phyloP scores from a whole-genome alignment of 2,888 invertebrate species.

The Gibbula magus region DNA sequence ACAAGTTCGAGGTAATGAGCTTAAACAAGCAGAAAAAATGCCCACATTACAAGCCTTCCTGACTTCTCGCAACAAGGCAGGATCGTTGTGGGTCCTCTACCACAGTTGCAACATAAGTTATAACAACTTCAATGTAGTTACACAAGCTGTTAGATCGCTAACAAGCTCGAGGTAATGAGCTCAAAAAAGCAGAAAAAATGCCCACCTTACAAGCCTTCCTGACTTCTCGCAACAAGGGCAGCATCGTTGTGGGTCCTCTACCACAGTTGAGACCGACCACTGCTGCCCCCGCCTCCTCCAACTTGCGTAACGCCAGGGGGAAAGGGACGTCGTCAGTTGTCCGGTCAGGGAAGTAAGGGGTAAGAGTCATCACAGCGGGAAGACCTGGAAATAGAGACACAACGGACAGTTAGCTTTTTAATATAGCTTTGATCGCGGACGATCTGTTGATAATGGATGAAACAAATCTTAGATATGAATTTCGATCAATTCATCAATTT shows the following conservation, averaged over 20 bases:
- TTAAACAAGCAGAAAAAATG: too few species aligned
- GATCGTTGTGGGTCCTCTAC: slow-evolving; percentile 64
- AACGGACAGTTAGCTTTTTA: too few species aligned
- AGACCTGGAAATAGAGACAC: slow-evolving; percentile 49
- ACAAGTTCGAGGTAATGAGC: too few species aligned
- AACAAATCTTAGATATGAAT: too few species aligned
- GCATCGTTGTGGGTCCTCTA: slow-evolving; percentile 63
- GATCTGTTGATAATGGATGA: too few species aligned
- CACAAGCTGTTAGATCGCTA: too few species aligned
- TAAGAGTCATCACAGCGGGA: slow-evolving; percentile 65
- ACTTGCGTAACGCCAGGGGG: slow-evolving; percentile 55
- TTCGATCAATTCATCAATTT: too few species aligned
- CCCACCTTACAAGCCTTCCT: slow-evolving; percentile 61
- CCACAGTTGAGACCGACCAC: slow-evolving; percentile 71
- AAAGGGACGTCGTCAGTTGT: slow-evolving; percentile 63
- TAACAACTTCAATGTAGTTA: too few species aligned
- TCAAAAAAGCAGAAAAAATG: too few species aligned
- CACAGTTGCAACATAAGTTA: slow-evolving; percentile 70
- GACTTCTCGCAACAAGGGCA: slow-evolving; percentile 60
- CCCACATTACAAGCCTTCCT: slow-evolving; percentile 61
- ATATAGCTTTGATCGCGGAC: too few species aligned
- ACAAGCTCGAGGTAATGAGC: too few species aligned
- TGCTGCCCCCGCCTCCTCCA: slow-evolving; percentile 67
- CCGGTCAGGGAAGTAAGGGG: slow-evolving; percentile 46
- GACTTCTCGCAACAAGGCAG: slow-evolving; percentile 58